Conservation (phyloP, 2,113 vertebrate species). For the Saguinus imperator region DNA sequence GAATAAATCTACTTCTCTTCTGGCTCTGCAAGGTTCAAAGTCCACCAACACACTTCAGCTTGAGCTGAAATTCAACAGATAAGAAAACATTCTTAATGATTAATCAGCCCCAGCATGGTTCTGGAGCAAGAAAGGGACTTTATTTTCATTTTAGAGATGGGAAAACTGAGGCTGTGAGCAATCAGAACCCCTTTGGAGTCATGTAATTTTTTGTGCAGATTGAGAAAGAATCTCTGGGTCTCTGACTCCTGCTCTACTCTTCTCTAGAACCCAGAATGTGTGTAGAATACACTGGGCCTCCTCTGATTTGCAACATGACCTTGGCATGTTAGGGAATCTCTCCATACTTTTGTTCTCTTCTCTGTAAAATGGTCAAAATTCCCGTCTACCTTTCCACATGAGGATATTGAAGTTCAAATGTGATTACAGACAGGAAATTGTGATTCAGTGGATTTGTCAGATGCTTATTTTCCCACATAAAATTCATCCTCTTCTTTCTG, state of each 20-base stretch:
- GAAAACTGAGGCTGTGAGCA: neutral
- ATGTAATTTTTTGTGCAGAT: neutral
- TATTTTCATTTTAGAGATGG: neutral
- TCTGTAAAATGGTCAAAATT: conserved; percentile 8
- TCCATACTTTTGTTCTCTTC: neutral
- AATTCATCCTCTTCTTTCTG: neutral
- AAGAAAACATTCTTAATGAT: conserved; percentile 57
- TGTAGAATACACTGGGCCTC: neutral
- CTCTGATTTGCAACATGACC: neutral
- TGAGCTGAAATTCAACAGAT: neutral
- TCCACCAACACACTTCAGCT: neutral
- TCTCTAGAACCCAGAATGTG: neutral
- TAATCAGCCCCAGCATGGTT: neutral
- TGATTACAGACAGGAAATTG: neutral
- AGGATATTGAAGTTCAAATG: neutral
- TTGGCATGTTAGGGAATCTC: neutral
- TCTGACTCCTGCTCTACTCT: neutral
- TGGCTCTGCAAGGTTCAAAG: neutral
- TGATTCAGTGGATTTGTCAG: neutral
- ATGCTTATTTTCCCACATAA: neutral
- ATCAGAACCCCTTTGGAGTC: neutral
- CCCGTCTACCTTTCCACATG: neutral
- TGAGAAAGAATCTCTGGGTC: neutral
- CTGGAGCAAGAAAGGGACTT: neutral
- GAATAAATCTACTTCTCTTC: neutral